Percentiles rank a stretch among this genome's conserved stretches.
phyloP scores from a whole-genome alignment of 2,113 vertebrate species.

The Cinclus cinclus region DNA sequence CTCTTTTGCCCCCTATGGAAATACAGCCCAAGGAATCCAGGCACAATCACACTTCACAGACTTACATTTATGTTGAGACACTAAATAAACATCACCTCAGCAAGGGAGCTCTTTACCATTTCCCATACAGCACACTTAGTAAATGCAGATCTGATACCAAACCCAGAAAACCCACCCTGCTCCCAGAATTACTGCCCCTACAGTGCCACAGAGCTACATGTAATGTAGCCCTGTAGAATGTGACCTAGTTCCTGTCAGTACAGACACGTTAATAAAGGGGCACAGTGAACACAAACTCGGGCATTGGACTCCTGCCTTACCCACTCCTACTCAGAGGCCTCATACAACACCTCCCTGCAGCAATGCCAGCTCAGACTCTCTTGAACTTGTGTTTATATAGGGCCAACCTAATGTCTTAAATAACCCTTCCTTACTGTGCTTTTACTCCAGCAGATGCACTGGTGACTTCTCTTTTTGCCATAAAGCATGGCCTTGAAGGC shows the following conservation, averaged over 20 bases:
- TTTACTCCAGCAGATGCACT: not conserved
- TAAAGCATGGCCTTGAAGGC: not conserved
- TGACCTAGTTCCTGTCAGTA: not conserved
- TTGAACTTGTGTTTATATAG: not conserved
- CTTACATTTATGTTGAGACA: accelerated
- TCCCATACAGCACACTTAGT: not conserved
- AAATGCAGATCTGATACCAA: not conserved
- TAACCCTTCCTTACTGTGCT: not conserved
- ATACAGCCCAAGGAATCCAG: not conserved
- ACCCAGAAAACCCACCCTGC: not conserved
- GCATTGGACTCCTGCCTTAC: not conserved
- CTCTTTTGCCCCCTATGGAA: not conserved
- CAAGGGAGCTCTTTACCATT: not conserved
- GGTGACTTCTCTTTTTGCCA: not conserved
- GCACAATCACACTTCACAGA: not conserved
- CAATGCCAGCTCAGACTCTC: not conserved
- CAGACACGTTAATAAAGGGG: not conserved
- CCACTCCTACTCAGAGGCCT: not conserved
- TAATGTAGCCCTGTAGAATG: too few species aligned
- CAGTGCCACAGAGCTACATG: not conserved
- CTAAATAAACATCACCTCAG: not conserved
- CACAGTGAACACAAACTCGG: not conserved
- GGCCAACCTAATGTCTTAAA: not conserved
- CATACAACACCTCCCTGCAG: not conserved
- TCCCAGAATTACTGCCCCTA: not conserved